These are phyloP conservation scores for Onychorhynchus coronatus DNA, from an alignment of 2,113 vertebrate genomes.

Conservation along the genomic window DNA sequence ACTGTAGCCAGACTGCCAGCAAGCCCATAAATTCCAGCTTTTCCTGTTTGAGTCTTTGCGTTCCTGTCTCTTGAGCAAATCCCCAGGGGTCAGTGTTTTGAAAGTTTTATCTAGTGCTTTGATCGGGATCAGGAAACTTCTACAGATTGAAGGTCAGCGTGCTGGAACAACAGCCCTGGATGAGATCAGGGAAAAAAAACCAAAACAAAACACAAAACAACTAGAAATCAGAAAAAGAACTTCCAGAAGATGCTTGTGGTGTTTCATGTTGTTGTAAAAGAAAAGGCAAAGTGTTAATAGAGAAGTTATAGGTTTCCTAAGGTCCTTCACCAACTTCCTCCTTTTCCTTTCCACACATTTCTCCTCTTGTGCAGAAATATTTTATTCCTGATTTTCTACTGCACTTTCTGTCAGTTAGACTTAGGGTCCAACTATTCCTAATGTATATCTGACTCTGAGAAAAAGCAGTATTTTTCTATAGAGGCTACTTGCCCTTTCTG, in stretches of 20 bases:
- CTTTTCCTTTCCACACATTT: neutral
- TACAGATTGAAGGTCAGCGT: conserved; percentile 8
- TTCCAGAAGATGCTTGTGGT: neutral
- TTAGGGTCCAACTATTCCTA: neutral
- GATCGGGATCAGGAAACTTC: neutral
- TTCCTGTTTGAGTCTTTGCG: neutral
- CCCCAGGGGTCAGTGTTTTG: neutral
- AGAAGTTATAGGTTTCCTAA: neutral
- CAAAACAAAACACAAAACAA: too few relatives aligned
- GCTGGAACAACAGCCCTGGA: neutral
- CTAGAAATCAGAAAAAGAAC: neutral
- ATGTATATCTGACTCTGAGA: neutral
- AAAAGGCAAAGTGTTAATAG: neutral
- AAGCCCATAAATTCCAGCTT: neutral
- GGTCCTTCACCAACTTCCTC: neutral
- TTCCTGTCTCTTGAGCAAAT: conserved; percentile 3
- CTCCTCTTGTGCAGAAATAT: neutral
- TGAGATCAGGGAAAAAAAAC: neutral
- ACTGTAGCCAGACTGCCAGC: neutral
- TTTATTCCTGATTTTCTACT: neutral
- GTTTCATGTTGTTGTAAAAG: neutral
- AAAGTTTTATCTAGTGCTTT: neutral
- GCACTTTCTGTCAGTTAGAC: neutral
- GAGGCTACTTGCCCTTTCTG: neutral
- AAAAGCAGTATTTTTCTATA: neutral